Evolutionary conservation across 2,113 vertebrate genomes (phyloP).

Genomic region (Zootoca vivipara): DNA sequence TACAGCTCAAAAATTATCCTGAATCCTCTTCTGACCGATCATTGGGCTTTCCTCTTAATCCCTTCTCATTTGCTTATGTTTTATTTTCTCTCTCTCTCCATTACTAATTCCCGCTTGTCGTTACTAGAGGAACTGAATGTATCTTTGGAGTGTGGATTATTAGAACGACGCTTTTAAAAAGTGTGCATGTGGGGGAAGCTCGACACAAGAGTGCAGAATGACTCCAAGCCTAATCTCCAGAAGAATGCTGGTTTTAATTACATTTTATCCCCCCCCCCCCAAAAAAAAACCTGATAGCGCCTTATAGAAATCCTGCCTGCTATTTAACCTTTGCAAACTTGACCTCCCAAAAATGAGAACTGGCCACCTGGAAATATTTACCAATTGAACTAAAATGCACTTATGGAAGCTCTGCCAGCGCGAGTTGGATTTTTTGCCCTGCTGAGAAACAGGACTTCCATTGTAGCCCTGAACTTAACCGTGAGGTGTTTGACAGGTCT

Average conservation of each 20-base stretch:
- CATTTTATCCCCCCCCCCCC: slow-evolving; percentile 49
- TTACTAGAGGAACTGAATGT: slow-evolving; percentile 40
- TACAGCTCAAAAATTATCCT: slow-evolving; percentile 25
- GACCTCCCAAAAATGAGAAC: slow-evolving; percentile 71
- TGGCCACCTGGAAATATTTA: slow-evolving; percentile 72
- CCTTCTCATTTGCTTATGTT: slow-evolving; percentile 16
- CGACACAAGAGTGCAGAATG: slow-evolving; percentile 32
- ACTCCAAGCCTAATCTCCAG: slow-evolving; percentile 44
- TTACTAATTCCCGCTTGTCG: slow-evolving; percentile 27
- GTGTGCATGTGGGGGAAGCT: not conserved
- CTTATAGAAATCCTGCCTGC: slow-evolving; percentile 58
- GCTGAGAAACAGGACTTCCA: slow-evolving; percentile 37
- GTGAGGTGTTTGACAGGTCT: slow-evolving; percentile 53
- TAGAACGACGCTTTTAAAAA: slow-evolving; percentile 27
- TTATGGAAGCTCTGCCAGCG: slow-evolving; percentile 40
- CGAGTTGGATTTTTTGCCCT: slow-evolving; percentile 43
- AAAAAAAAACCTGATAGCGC: slow-evolving; percentile 52
- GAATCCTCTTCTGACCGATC: slow-evolving; percentile 27
- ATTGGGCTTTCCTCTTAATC: not conserved
- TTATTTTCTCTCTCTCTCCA: not conserved
- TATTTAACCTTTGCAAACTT: slow-evolving; percentile 70
- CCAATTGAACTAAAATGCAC: slow-evolving; percentile 55
- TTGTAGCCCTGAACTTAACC: slow-evolving; percentile 24
- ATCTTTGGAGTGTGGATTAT: slow-evolving; percentile 42
- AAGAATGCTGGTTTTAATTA: slow-evolving; percentile 62